phyloP scores from a whole-genome alignment of 2,888 invertebrate species.

The Plebejus melissa region DNA sequence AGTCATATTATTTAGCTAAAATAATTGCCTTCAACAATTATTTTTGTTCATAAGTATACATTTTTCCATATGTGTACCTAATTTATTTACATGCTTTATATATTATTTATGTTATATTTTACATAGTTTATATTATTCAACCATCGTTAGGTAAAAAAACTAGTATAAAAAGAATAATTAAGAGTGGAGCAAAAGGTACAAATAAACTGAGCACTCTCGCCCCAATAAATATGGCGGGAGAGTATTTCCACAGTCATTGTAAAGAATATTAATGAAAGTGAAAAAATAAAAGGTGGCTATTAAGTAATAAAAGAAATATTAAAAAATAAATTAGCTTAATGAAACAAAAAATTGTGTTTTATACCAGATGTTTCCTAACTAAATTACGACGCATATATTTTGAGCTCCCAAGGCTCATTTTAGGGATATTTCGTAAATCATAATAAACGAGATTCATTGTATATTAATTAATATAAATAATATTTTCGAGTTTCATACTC shows the following conservation, averaged over 20 bases:
- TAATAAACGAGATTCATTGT: neutral
- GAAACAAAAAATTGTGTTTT: conserved; percentile 17
- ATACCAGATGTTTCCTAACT: neutral
- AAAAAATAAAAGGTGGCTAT: conserved; percentile 66
- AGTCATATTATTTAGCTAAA: too few species aligned
- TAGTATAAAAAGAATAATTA: conserved; percentile 21
- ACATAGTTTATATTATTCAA: neutral
- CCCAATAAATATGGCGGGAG: conserved; percentile 54
- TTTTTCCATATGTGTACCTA: neutral
- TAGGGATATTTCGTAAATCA: conserved; percentile 1
- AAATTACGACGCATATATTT: conserved; percentile 22
- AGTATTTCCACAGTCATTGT: conserved; percentile 58
- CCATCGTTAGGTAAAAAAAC: neutral
- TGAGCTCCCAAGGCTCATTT: conserved; percentile 4
- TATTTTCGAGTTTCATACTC: neutral
- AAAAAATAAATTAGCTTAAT: conserved; percentile 23
- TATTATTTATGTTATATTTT: too few species aligned
- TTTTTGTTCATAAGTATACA: neutral
- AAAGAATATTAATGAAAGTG: conserved; percentile 52
- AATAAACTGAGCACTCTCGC: conserved; percentile 33
- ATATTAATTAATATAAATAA: neutral
- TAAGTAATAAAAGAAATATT: conserved; percentile 33
- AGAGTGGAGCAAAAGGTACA: conserved; percentile 21
- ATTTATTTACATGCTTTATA: too few species aligned
- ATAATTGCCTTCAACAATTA: too few species aligned